Conservation (phyloP, 2,113 vertebrate species). For the Carassius gibelio region DNA sequence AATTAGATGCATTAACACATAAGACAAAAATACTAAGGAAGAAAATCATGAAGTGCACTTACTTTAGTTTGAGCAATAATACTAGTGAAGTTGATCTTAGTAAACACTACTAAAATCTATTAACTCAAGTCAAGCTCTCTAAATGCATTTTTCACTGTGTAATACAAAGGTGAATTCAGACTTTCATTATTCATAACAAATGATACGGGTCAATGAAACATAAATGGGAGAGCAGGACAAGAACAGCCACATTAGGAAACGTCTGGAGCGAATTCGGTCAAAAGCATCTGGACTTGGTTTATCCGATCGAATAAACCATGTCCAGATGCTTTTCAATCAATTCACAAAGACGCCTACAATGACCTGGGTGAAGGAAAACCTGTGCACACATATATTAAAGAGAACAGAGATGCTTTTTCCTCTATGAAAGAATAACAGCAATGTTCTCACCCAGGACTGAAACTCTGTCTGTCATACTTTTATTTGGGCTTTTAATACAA, state of each 20-base stretch:
- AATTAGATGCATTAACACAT: too few relatives aligned
- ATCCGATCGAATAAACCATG: neutral
- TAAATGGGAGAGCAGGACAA: neutral
- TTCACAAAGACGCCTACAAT: neutral
- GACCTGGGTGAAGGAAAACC: constrained; percentile 17
- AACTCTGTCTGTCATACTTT: neutral
- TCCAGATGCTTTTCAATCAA: constrained; percentile 30
- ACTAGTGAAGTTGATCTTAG: neutral
- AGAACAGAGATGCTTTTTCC: neutral
- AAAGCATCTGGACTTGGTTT: constrained; percentile 32
- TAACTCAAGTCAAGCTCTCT: neutral
- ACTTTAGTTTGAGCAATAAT: neutral
- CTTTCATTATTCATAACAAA: neutral
- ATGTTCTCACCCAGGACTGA: neutral
- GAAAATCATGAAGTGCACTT: too few relatives aligned
- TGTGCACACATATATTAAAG: constrained; percentile 6
- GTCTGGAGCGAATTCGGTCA: neutral
- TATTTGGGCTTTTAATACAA: neutral
- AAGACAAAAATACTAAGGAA: too few relatives aligned
- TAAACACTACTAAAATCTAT: neutral
- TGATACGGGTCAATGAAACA: neutral
- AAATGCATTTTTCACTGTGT: neutral
- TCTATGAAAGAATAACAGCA: neutral
- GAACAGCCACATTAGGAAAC: constrained; percentile 6
- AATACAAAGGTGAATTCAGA: constrained; percentile 21